phyloP scores from a whole-genome alignment of 1,140 invertebrate genomes.

The Aradophagus sp. region DNA sequence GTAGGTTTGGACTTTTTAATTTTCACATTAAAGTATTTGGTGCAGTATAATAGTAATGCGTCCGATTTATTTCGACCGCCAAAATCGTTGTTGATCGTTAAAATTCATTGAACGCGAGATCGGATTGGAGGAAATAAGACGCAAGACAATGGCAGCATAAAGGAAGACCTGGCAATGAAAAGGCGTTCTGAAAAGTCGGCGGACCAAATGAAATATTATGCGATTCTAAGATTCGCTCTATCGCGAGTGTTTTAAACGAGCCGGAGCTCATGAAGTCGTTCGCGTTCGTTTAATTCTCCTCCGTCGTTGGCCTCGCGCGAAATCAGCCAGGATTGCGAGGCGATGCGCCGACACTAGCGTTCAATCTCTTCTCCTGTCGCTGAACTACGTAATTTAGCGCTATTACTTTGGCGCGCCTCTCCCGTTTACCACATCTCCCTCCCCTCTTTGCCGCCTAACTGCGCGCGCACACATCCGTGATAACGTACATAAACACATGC shows the following conservation, averaged over 20 bases:
- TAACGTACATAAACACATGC: too few species aligned
- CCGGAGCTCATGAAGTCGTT: slow-evolving; percentile 18
- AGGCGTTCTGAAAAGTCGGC: slow-evolving; percentile 2
- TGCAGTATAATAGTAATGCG: too few species aligned
- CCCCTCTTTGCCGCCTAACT: too few species aligned
- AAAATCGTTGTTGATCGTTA: too few species aligned
- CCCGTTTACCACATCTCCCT: too few species aligned
- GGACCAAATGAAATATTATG: slow-evolving; percentile 16
- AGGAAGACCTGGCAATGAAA: slow-evolving; percentile 1
- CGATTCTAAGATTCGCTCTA: slow-evolving; percentile 6
- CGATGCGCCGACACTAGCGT: slow-evolving; percentile 21
- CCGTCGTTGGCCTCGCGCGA: slow-evolving; percentile 12
- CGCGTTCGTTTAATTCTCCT: slow-evolving; percentile 17
- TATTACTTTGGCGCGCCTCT: slow-evolving; percentile 47
- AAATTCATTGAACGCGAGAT: too few species aligned
- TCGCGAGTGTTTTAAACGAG: slow-evolving; percentile 24
- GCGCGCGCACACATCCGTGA: too few species aligned
- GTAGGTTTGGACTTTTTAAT: too few species aligned
- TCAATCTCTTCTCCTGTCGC: slow-evolving; percentile 42
- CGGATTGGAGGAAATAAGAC: too few species aligned
- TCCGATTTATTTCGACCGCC: too few species aligned
- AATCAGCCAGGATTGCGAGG: slow-evolving; percentile 26
- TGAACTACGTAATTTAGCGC: slow-evolving; percentile 54
- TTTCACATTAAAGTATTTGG: too few species aligned
- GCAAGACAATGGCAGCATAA: too few species aligned